Evolutionary conservation across 1,140 invertebrate genomes (phyloP).

Genomic region (Liolophura sinensis): DNA sequence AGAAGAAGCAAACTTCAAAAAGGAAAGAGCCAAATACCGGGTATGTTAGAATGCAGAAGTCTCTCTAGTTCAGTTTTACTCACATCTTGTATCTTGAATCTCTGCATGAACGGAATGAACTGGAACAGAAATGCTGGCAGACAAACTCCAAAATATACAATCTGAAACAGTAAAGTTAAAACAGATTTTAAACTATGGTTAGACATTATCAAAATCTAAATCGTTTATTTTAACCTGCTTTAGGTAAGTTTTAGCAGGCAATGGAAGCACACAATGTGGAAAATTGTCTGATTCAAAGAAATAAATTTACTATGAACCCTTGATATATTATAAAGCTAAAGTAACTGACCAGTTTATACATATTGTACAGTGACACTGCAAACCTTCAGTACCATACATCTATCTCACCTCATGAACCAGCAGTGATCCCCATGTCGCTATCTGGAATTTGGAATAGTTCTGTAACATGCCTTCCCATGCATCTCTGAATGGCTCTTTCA

Average conservation of each 20-base stretch:
- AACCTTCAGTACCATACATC: not conserved
- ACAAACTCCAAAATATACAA: constrained; percentile 44
- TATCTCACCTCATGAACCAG: constrained; percentile 45
- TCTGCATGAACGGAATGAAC: constrained; percentile 47
- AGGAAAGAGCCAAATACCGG: not conserved
- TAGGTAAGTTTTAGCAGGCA: not conserved
- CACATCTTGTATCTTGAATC: constrained; percentile 50
- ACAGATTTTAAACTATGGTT: constrained; percentile 4
- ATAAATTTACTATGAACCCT: not conserved
- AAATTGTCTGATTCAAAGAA: not conserved
- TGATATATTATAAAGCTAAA: not conserved
- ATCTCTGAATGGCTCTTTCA: constrained; percentile 28
- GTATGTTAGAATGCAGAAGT: too few relatives aligned
- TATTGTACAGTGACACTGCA: not conserved
- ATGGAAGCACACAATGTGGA: not conserved
- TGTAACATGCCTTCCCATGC: constrained; percentile 43
- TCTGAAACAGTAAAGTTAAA: constrained; percentile 29
- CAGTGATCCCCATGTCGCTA: constrained; percentile 47
- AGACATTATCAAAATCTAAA: not conserved
- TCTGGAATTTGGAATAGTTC: constrained; percentile 46
- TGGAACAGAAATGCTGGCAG: constrained; percentile 48
- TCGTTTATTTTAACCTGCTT: too few relatives aligned
- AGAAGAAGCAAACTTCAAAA: not conserved
- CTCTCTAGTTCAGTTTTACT: constrained; percentile 3
- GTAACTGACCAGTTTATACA: too few relatives aligned